phyloP scores from a whole-genome alignment of 2,888 invertebrate genomes.

The Synergus japonicus region DNA sequence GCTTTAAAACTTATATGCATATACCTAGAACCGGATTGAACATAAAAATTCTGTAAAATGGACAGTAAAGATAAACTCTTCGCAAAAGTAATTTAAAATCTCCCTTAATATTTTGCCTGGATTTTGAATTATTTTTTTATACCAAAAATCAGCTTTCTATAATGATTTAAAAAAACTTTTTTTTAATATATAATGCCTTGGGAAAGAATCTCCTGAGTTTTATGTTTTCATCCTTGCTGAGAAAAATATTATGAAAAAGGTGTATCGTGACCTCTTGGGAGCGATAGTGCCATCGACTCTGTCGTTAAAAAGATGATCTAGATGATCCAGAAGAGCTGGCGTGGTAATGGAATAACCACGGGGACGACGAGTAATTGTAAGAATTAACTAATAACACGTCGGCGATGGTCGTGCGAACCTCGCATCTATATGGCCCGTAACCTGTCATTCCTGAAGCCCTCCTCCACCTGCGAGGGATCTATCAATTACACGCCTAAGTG shows the following conservation, averaged over 20 bases:
- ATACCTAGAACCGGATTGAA: constrained; percentile 12
- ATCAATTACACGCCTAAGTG: constrained; percentile 74
- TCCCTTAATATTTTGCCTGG: not conserved
- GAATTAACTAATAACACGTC: constrained; percentile 77
- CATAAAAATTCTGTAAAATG: constrained; percentile 17
- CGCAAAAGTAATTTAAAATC: not conserved
- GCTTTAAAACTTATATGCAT: not conserved
- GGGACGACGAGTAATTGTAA: constrained; percentile 77
- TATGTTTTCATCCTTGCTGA: constrained; percentile 11
- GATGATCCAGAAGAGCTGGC: constrained; percentile 66
- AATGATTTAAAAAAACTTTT: no score
- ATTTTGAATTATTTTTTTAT: no score
- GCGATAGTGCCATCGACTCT: constrained; percentile 43
- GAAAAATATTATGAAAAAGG: constrained; percentile 30
- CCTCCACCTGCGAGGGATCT: constrained; percentile 68
- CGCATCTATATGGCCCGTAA: constrained; percentile 67
- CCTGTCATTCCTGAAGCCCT: constrained; percentile 74
- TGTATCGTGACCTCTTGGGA: constrained; percentile 21
- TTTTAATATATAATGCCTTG: not conserved
- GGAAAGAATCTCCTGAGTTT: not conserved
- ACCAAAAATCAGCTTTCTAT: no score
- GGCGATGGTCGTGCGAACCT: constrained; percentile 74
- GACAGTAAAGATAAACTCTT: constrained; percentile 23
- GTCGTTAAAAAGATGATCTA: constrained; percentile 41
- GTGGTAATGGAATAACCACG: constrained; percentile 77